phyloP scores from a whole-genome alignment of 35 echinoderm and acorn worm genomes.

The Heliocidaris erythrogramma region DNA sequence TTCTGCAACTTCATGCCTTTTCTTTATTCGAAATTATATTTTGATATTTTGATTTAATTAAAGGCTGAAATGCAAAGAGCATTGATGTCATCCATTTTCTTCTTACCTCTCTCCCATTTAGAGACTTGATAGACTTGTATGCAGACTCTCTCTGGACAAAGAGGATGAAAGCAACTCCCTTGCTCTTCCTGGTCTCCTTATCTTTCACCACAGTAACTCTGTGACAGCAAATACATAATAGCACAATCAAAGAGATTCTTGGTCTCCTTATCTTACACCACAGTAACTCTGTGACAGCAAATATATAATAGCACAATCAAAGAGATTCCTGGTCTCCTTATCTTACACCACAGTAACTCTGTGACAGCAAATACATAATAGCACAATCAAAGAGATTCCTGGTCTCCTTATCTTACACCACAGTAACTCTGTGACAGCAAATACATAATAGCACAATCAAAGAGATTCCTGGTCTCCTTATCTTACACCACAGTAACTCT shows the following conservation, averaged over 20 bases:
- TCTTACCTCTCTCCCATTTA: slow-evolving; percentile 91
- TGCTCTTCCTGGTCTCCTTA: slow-evolving; percentile 89
- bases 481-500: too few relatives aligned
- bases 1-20: neutral
- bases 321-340: neutral
- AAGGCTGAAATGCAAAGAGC: neutral
- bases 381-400: neutral
- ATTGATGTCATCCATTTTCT: neutral
- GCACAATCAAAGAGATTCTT: too few relatives aligned
- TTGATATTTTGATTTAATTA: neutral
- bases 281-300: too few relatives aligned
- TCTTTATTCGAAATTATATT: neutral
- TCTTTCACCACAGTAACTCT: slow-evolving; percentile 95
- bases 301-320: neutral
- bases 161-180: slow-evolving; percentile 90
- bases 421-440: too few relatives aligned
- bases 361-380: neutral
- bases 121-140: slow-evolving; percentile 77
- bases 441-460: neutral
- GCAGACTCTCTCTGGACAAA: slow-evolving; percentile 87
- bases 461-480: neutral
- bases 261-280: too few relatives aligned
- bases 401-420: neutral
- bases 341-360: too few relatives aligned
- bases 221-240: slow-evolving; percentile 11